Evolutionary conservation across 92 coral and sea anemone genomes (phyloP), one percentile per base, ranked within the genome.

Genomic region (Chrysogorgia sp.): DNA sequence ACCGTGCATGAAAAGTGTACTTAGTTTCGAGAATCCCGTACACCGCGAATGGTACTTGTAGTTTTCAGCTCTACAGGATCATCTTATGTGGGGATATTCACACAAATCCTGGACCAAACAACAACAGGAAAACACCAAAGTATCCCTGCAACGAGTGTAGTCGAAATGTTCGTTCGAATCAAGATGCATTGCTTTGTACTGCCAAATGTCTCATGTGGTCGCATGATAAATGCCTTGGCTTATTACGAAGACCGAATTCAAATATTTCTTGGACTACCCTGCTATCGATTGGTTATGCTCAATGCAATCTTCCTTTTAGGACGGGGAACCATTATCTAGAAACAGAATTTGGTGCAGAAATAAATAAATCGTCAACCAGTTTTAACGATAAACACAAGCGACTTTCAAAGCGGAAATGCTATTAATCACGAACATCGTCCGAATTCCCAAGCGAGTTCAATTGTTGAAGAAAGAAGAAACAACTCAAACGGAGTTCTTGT

Each of bases 171-270:
- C 58, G 78, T 15, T 50, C 76, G 37, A 80, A 80, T 74, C 89
- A 80, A 80, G 60, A 85, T 49, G 86, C 86, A 6, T 47, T 86
- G 22, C 35, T 82, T 34, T 79, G 85, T 63, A n/a, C n/a, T n/a
- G 85, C 50, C 24, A 60, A 79, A 34, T 85, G 84, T 37, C 70
- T 63, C 26, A 40, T 21, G 32, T 62, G 76, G 85, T 85, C 85
- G 40, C 89, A 85, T 20, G 85, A 72, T 32, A 59, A 62, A 57
- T 80, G 85, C 69, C 68, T 80, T 22, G 47, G 26, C 3, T 66
- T 65, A 17, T n/a, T n/a, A 75, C 56, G 47, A 79, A 75, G 48
- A 41, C 55, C 14, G 79, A 52, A 15, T 74, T 61, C 33, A 75
- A 86, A 61, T 67, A 31, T 50, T 80, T 72, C 56, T 7, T 20